Evolutionary conservation across 2,888 invertebrate genomes (phyloP).

Genomic region (Baccha elongata): DNA sequence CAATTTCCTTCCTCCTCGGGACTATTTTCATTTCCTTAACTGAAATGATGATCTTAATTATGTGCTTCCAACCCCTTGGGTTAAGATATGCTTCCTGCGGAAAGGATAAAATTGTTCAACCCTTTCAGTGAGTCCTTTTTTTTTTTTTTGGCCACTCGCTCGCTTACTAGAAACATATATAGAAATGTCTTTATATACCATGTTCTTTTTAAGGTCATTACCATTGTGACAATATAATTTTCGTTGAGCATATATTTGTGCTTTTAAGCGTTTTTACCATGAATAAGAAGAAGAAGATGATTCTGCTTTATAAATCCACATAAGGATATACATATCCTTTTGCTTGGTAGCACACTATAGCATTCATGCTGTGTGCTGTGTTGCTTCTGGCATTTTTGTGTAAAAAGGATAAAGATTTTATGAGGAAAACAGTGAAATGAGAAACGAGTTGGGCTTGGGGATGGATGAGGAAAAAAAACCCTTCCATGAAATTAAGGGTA

Average conservation of each 20-base stretch:
- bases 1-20: slow-evolving; percentile 59
- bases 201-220: slow-evolving; percentile 67
- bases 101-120: slow-evolving; percentile 65
- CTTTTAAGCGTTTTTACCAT: slow-evolving; percentile 48
- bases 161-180: background rate
- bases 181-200: background rate
- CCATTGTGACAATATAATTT: slow-evolving; percentile 73
- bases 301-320: background rate
- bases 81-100: slow-evolving; percentile 68
- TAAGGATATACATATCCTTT: background rate
- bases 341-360: background rate
- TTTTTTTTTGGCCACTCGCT: slow-evolving; percentile 13
- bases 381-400: slow-evolving; percentile 28
- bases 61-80: slow-evolving; percentile 69
- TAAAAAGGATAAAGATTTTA: slow-evolving; percentile 60
- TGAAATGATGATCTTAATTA: slow-evolving; percentile 73
- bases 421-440: slow-evolving; percentile 15
- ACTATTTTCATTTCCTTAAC: slow-evolving; percentile 70
- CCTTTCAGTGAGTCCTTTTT: slow-evolving; percentile 30
- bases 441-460: background rate
- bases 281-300: background rate
- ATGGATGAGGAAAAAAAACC: slow-evolving; percentile 1
- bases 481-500: slow-evolving; percentile 31
- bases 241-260: slow-evolving; percentile 58
- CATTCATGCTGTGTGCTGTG: background rate